Percentiles rank a stretch among this genome's conserved stretches.
phyloP scores from a whole-genome alignment of 1,140 invertebrate genomes.

The Penaeus chinensis region DNA sequence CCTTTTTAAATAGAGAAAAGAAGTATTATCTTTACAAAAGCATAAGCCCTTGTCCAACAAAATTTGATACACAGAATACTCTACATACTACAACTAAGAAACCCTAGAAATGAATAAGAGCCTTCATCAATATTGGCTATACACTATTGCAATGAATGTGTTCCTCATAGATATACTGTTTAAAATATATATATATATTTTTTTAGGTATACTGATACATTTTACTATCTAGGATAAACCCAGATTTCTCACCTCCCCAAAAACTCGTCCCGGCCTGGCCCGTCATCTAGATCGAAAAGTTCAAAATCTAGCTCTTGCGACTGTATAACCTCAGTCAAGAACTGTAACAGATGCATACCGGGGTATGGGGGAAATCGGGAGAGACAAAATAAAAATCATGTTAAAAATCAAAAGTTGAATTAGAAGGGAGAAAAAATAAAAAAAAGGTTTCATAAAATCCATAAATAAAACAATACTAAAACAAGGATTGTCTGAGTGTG shows the following conservation, averaged over 20 bases:
- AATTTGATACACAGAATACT: background rate
- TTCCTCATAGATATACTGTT: background rate
- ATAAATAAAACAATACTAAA: too few species aligned
- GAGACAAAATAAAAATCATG: slow-evolving; percentile 14
- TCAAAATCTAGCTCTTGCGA: slow-evolving; percentile 64
- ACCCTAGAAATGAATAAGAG: too few species aligned
- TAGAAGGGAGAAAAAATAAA: background rate
- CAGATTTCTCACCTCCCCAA: slow-evolving; percentile 64
- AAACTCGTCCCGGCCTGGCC: slow-evolving; percentile 63
- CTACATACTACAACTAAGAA: too few species aligned
- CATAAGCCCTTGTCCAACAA: slow-evolving; percentile 42
- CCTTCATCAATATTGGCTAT: too few species aligned
- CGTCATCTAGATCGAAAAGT: slow-evolving; percentile 65
- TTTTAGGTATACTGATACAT: background rate
- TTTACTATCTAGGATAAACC: slow-evolving; percentile 20
- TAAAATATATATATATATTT: background rate
- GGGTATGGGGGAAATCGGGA: background rate
- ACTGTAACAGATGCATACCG: slow-evolving; percentile 3
- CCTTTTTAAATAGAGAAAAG: background rate
- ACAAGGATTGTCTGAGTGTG: too few species aligned
- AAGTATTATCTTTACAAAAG: background rate
- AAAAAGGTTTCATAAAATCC: background rate
- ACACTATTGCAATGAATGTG: background rate
- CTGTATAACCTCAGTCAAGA: slow-evolving; percentile 56
- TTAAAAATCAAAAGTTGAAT: background rate